A percentile compares a stretch with the other conserved stretches of the same genome.
Evolutionary conservation across 1,140 invertebrate species (phyloP).

Genomic region (Meloidogyne hapla): DNA sequence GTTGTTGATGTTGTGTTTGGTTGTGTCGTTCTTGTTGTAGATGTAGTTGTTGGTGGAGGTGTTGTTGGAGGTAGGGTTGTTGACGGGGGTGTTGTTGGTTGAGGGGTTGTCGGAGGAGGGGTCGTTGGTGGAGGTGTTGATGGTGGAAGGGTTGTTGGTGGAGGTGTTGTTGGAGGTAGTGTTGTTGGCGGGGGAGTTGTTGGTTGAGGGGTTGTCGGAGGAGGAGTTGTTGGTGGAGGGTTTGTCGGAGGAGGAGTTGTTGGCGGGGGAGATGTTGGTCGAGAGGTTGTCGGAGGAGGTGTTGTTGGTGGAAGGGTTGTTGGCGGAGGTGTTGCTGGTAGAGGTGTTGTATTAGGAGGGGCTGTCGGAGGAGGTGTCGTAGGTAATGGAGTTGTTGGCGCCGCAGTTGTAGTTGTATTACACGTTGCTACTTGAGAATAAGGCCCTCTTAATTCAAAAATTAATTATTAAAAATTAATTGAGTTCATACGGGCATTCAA

Average conservation of each 20-base stretch:
- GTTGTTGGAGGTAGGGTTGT: conserved; percentile 4
- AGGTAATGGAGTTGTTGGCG: neutral
- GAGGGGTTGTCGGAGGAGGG: neutral
- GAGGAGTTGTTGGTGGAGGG: no score
- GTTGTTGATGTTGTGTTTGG: neutral
- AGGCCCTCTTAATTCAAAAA: neutral
- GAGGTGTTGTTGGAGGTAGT: neutral
- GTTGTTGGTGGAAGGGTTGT: neutral
- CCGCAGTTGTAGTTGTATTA: neutral
- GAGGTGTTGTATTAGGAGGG: no score
- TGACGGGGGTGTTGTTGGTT: conserved; percentile 6
- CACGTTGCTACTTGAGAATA: conserved; percentile 21
- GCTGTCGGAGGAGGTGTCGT: no score
- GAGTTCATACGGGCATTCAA: conserved; percentile 18
- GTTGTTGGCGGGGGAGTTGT: no score
- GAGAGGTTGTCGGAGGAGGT: no score
- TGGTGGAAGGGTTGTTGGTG: neutral
- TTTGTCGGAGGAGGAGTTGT: no score
- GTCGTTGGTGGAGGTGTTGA: conserved; percentile 5
- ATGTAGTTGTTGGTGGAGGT: neutral
- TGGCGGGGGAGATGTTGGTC: no score
- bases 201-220: no score
- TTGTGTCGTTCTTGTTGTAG: conserved; percentile 14
- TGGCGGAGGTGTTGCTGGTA: conserved; percentile 6
- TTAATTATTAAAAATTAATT: neutral